These are phyloP conservation scores for Orthosia incerta DNA, from an alignment of 2,888 invertebrate species.

Conservation along the genomic window DNA sequence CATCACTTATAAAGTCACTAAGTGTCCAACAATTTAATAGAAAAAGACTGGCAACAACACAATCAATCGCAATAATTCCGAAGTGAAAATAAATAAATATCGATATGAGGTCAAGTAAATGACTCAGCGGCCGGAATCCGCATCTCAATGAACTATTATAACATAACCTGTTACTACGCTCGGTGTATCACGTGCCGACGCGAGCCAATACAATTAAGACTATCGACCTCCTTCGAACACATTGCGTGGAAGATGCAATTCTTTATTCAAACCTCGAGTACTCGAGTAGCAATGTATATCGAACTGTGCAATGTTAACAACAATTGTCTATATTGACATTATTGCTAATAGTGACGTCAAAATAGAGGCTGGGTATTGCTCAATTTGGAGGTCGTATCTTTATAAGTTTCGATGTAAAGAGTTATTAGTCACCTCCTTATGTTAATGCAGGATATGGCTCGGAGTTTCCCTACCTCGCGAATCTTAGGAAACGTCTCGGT, in stretches of 20 bases:
- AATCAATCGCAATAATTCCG: slow-evolving; percentile 47
- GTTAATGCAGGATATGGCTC: slow-evolving; percentile 60
- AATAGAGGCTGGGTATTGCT: slow-evolving; percentile 71
- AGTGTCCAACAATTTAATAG: slow-evolving; percentile 8
- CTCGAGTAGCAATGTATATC: slow-evolving; percentile 45
- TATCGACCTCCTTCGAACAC: slow-evolving; percentile 26
- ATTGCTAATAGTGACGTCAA: slow-evolving; percentile 71
- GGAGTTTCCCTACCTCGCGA: slow-evolving; percentile 72
- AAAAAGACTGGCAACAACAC: slow-evolving; percentile 28
- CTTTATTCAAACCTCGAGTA: background rate
- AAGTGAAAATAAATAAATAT: slow-evolving; percentile 61
- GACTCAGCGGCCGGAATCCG: slow-evolving; percentile 78
- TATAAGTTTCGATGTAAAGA: slow-evolving; percentile 46
- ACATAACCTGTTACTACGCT: slow-evolving; percentile 72
- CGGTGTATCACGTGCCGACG: slow-evolving; percentile 62
- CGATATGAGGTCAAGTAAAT: slow-evolving; percentile 67
- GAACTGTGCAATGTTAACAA: background rate
- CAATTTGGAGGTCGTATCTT: slow-evolving; percentile 69
- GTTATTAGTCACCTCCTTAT: slow-evolving; percentile 67
- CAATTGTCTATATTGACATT: slow-evolving; percentile 27
- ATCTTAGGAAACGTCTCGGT: slow-evolving; percentile 55
- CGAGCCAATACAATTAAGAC: slow-evolving; percentile 22
- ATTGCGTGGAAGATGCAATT: slow-evolving; percentile 42
- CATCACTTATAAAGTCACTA: background rate
- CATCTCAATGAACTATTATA: slow-evolving; percentile 78